Conservation (phyloP, 2,888 invertebrate genomes). For the Diplazon laetatorius region DNA sequence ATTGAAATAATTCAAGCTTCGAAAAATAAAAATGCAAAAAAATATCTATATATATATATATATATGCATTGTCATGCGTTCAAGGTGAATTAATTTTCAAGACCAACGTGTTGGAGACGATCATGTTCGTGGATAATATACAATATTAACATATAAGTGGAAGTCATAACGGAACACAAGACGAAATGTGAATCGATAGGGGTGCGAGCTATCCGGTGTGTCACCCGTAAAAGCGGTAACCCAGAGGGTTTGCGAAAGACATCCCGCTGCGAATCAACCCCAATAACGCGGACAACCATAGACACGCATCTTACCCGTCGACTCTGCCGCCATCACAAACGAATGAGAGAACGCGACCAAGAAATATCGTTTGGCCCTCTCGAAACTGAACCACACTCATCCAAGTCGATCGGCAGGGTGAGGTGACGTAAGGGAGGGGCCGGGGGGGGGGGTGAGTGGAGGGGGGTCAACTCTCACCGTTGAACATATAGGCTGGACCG, state of each 20-base stretch:
- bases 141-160: not conserved
- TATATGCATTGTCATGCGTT: no score
- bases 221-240: slow-evolving; percentile 37
- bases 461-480: slow-evolving; percentile 67
- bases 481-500: slow-evolving; percentile 61
- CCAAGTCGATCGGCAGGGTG: not conserved
- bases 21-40: no score
- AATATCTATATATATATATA: no score
- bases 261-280: slow-evolving; percentile 61
- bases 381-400: slow-evolving; percentile 14
- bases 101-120: not conserved
- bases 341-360: slow-evolving; percentile 5
- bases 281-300: slow-evolving; percentile 52
- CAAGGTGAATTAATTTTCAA: no score
- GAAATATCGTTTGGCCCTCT: slow-evolving; percentile 41
- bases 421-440: slow-evolving; percentile 16
- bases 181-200: slow-evolving; percentile 40
- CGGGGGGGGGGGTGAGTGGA: no score
- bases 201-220: slow-evolving; percentile 29
- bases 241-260: slow-evolving; percentile 35
- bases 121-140: slow-evolving; percentile 1
- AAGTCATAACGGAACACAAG: not conserved
- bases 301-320: slow-evolving; percentile 37
- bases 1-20: no score
- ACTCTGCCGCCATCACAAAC: slow-evolving; percentile 1